Base-by-base conservation (phyloP, 2,888 invertebrate genomes). In the Cremastobaeus sp. region DNA sequence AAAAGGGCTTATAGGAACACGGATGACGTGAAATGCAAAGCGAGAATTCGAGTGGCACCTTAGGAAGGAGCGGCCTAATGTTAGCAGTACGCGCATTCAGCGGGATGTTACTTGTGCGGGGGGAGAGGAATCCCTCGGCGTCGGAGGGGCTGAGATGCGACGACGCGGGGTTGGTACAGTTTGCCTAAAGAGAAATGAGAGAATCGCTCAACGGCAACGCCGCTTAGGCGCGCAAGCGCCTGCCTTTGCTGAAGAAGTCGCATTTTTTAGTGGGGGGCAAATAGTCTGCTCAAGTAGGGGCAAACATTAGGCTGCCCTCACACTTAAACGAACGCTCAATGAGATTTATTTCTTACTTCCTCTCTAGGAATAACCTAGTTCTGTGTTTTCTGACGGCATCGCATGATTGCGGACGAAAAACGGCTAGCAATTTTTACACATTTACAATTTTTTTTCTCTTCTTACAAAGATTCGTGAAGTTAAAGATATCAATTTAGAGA, bases 141-240 rank as follows among this genome's bases (percentile, higher is more conserved):
- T 47, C 45, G 74, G 74, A 66, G 76, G 79, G 77, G 76, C 62
- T 57, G 65, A 71, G 68, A 54, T 57, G 55, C 54, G 73, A 73
- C 59, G 64, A 65, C 54, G 74, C 72, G 77, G 77, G 78, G 76
- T 20, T 76, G 68, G 57, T 54, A 57, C 41, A 28, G 57, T 47
- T 70, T 43, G 77, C 59, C 64, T 60, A 48, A 74, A 75, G 76
- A 68, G 70, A 54, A 43, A 68, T 62, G 68, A 68, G 69, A 70
- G 54, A 69, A 60, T 55, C 50, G 57, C 48, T 64, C 30, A 45
- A 50, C 64, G 72, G 76, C 76, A 72, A 72, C 72, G 62, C 25
- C 54, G 75, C 68, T 43, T 45, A 66, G 48, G 50, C 43, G 74
- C 74, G 70, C 71, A 75, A 64, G 66, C 75, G 70, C 75, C 28